Evolutionary conservation across 92 coral and sea anemone genomes (phyloP), one percentile per base, ranked within the genome.

Genomic region (Diadumene lineata): DNA sequence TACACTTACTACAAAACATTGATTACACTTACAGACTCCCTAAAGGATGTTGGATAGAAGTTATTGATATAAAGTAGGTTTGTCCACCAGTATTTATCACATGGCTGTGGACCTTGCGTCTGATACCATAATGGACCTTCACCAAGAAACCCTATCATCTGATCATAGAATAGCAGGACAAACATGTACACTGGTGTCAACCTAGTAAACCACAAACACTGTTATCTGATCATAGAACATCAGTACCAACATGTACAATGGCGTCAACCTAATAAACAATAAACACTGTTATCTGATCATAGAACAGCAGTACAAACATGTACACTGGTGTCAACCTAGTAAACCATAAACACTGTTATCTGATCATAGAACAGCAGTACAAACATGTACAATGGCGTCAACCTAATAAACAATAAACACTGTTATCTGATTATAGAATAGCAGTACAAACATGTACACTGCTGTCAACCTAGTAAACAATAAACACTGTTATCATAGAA

Each of bases 21-120:
- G n/a, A n/a, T n/a, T n/a, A n/a, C n/a, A n/a, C 64, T 58, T 83
- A 87, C 92, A 74, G 69, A 79, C 2, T 28, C 51, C 21, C 3
- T 9, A 48, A 83, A 44, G 0, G 33, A 15, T 21, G 63, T 75
- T 1, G 97, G 97, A 46, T 85, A 92, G 43, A 92, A 92, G 63
- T 92, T 92, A 82, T 92, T 92, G 85, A 88, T 92, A 68, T 92
- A 92, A 22, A 92, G 76, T 0, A 91, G 76, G 34, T 91, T 91
- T 17, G 97, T 91, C 97, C 97, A 91, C 97, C 97, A 91, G 74
- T 88, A 88, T 27, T 92, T 85, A 31, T 61, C 79, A 73, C 97
- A 92, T 0, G 34, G 34, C 16, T 79, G 82, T 9, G 56, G 53
- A 11, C 13, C 15, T 50, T 92, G 86, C 8, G 4, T 24, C 0